These are phyloP conservation scores for Neodontobutis hainanensis DNA, from an alignment of 2,113 vertebrate species.

Conservation along the genomic window DNA sequence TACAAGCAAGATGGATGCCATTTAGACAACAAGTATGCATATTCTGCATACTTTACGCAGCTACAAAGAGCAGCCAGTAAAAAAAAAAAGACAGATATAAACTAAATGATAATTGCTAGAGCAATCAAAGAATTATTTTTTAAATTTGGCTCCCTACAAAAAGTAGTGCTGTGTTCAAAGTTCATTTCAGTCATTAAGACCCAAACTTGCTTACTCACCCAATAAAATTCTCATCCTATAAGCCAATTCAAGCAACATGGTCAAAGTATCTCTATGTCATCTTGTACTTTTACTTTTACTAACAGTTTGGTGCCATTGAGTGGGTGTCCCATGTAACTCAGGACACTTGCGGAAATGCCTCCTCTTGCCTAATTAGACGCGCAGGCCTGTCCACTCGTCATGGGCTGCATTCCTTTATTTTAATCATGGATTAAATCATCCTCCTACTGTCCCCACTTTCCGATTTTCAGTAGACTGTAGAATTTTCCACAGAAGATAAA, in stretches of 20 bases:
- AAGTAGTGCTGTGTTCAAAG: too few species aligned
- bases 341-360: conserved; percentile 57
- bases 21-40: too few species aligned
- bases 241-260: neutral
- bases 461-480: conserved; percentile 25
- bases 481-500: conserved; percentile 73
- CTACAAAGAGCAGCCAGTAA: too few species aligned
- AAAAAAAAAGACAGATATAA: too few species aligned
- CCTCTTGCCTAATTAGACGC: conserved; percentile 56
- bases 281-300: too few species aligned
- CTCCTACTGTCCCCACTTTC: conserved; percentile 27
- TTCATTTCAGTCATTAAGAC: neutral
- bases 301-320: neutral
- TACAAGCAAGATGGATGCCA: too few species aligned
- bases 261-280: neutral
- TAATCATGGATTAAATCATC: conserved; percentile 46
- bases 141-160: too few species aligned
- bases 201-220: neutral
- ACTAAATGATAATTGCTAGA: too few species aligned
- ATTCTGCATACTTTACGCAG: too few species aligned
- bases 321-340: neutral
- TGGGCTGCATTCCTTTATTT: conserved; percentile 51
- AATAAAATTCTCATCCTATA: neutral
- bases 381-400: conserved; percentile 45
- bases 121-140: too few species aligned